phyloP scores from a whole-genome alignment of 2,797 vertebrate species.

The Crocodylus rhombifer region DNA sequence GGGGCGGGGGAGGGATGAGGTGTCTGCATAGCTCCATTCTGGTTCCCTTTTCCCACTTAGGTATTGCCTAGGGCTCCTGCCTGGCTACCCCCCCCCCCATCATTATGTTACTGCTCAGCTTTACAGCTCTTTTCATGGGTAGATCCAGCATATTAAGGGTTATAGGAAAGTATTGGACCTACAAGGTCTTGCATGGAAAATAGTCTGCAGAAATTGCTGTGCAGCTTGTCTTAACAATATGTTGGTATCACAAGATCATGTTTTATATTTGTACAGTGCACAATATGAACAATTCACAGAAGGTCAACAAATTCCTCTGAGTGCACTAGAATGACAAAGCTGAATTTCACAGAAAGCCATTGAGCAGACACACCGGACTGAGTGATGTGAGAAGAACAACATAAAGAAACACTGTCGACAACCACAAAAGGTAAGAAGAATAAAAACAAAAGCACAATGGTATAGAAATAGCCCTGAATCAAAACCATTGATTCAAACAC shows the following conservation, averaged over 20 bases:
- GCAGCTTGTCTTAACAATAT: neutral
- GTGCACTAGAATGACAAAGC: neutral
- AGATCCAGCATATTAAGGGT: rapidly evolving
- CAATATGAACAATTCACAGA: neutral
- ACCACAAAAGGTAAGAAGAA: constrained; percentile 44
- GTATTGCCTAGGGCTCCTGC: too few species aligned
- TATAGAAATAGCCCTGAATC: neutral
- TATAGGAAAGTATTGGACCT: neutral
- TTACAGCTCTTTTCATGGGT: rapidly evolving
- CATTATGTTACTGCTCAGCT: neutral
- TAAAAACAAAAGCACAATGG: neutral
- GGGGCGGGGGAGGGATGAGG: too few species aligned
- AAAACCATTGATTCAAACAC: neutral
- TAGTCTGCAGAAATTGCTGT: neutral
- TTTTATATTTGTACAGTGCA: neutral
- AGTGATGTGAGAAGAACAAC: rapidly evolving
- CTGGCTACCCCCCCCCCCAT: too few species aligned
- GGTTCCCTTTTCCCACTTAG: too few species aligned
- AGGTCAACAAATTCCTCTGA: constrained; percentile 31
- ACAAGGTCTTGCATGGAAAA: neutral
- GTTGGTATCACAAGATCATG: neutral
- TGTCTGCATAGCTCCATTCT: too few species aligned
- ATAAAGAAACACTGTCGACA: neutral
- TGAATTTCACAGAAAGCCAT: neutral
- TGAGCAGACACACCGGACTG: neutral